A percentile compares a stretch with the other conserved stretches of the same genome.
Conservation (phyloP, 37 sponge, comb jelly and placozoan species). For the Chondrilla cf. caribensis region DNA sequence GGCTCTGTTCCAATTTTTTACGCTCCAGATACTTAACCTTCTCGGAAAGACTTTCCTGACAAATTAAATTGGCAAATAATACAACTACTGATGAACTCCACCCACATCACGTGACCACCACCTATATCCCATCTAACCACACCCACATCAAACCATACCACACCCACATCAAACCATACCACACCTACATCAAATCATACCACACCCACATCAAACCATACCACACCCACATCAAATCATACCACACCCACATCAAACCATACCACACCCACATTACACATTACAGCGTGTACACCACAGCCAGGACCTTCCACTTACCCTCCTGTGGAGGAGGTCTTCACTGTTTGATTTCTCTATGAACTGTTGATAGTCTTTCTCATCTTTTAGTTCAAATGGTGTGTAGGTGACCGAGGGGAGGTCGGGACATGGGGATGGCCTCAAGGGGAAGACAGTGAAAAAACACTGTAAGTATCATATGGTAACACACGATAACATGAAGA, state of each 20-base stretch:
- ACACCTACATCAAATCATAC: not conserved
- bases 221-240: not conserved
- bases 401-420: not conserved
- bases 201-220: not conserved
- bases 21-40: too few relatives aligned
- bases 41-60: too few relatives aligned
- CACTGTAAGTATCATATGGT: too few relatives aligned
- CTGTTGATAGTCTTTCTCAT: not conserved
- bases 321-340: not conserved
- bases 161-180: not conserved
- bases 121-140: not conserved
- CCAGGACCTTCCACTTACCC: not conserved
- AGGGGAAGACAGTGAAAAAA: not conserved
- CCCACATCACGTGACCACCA: too few relatives aligned
- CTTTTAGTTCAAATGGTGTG: not conserved
- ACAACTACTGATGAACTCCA: too few relatives aligned
- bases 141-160: not conserved
- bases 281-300: not conserved
- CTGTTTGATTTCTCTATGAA: not conserved
- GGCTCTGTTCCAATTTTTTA: too few relatives aligned
- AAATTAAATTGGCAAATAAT: too few relatives aligned
- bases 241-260: not conserved
- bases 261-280: not conserved
- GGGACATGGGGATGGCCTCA: not conserved
- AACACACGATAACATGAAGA: too few relatives aligned